phyloP scores from a whole-genome alignment of 2,888 invertebrate genomes.

The Melieria crassipennis region DNA sequence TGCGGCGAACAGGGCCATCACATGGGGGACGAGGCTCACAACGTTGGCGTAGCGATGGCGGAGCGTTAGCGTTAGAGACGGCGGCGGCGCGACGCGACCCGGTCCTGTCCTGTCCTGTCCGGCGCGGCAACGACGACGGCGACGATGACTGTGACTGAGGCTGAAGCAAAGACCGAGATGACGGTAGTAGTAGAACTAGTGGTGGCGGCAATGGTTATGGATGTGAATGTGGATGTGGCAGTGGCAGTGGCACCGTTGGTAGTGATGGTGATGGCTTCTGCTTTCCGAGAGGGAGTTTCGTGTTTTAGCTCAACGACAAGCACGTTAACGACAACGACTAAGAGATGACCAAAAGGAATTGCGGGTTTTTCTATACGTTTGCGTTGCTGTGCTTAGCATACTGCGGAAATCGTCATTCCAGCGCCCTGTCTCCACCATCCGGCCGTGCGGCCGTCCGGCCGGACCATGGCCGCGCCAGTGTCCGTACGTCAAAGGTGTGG shows the following conservation, averaged over 20 bases:
- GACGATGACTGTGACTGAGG: no score
- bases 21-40: slow-evolving; percentile 12
- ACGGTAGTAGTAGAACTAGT: slow-evolving; percentile 37
- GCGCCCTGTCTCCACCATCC: slow-evolving; percentile 31
- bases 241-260: slow-evolving; percentile 11
- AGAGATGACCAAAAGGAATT: slow-evolving; percentile 62
- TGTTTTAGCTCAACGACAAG: slow-evolving; percentile 59
- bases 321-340: slow-evolving; percentile 56
- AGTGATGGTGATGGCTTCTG: slow-evolving; percentile 17
- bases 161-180: slow-evolving; percentile 3
- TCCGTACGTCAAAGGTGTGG: slow-evolving; percentile 45
- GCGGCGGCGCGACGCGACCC: no score
- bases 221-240: no score
- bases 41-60: slow-evolving; percentile 23
- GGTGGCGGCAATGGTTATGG: not conserved
- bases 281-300: slow-evolving; percentile 43
- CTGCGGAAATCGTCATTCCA: slow-evolving; percentile 57
- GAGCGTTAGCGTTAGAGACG: slow-evolving; percentile 18
- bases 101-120: no score
- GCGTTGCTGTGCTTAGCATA: slow-evolving; percentile 48
- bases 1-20: not conserved
- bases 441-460: slow-evolving; percentile 7
- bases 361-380: slow-evolving; percentile 55
- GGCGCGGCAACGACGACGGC: no score
- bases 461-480: slow-evolving; percentile 27